Base-by-base conservation (phyloP, 1,140 invertebrate genomes). In the Drosophila mayri region DNA sequence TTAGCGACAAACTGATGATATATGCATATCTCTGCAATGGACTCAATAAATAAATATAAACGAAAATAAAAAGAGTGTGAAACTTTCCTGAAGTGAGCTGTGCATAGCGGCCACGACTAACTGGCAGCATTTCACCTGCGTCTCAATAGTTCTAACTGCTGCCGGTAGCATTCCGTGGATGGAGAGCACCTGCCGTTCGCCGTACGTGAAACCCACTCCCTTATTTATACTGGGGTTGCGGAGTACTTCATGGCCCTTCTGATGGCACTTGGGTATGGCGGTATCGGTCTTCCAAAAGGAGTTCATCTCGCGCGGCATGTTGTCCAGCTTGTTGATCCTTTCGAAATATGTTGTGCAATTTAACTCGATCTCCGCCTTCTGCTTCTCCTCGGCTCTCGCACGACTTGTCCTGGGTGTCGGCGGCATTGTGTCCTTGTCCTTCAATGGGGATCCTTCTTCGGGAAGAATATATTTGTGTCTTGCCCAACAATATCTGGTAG, bases 111-210 rank as follows among this genome's bases (percentile, higher is more conserved):
- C 95, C 32, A 98, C 92, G 88, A 96, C 96, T 9, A 95, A 91
- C 55, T 95, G 94, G 86, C 96, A 96, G 14, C 96, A 94, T 67
- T 95, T 93, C 3, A 97, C 93, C 93, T 98, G 97, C 84, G 97
- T 96, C n/a, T 97, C 96, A 88, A 97, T 96, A 4, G 94, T 96
- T 93, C 97, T 97, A 12, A 98, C 96, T 14, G 95, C 93, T 2
- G 95, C 95, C 4, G 97, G 97, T 18, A 98, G 93, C 6, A 98
- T 93, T 6, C 97, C 97, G 84, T 98, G 97, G 81, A 98, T 97
- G 37, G 96, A 96, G 55, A 98, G 93, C 16, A 95, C 92, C 92
- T 98, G 97, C 4, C 97, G 94, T 92, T 98, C 97, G 81, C 96
- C 95, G 32, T 97, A 94, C 2, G 95, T 95, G 92, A 98, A 98